Percentiles rank a stretch among this genome's conserved stretches.
Evolutionary conservation across 2,888 invertebrate species (phyloP).

Genomic region (Pyrochroa serraticornis): DNA sequence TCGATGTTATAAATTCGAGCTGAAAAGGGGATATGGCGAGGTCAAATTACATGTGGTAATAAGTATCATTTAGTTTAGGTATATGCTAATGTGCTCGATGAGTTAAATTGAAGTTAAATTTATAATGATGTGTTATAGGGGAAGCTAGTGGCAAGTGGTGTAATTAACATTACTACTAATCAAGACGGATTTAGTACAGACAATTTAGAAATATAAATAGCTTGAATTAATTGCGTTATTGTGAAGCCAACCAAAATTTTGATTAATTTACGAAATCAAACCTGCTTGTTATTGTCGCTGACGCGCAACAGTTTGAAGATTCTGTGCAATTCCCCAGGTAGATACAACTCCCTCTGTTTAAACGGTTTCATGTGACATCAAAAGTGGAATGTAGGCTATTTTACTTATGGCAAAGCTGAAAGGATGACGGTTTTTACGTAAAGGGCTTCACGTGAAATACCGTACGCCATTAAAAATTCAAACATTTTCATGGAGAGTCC

Average conservation of each 20-base stretch:
- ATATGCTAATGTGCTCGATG: background rate
- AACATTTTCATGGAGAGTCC: conserved; percentile 6
- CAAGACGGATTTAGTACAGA: too few relatives aligned
- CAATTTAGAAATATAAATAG: too few relatives aligned
- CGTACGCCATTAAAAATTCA: conserved; percentile 11
- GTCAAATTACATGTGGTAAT: conserved; percentile 5
- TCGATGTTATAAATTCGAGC: background rate
- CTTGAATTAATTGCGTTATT: too few relatives aligned
- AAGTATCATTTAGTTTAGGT: conserved; percentile 3
- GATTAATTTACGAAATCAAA: too few relatives aligned
- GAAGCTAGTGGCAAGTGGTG: too few relatives aligned
- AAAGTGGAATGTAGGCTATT: background rate
- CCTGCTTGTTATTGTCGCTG: too few relatives aligned
- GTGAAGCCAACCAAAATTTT: too few relatives aligned
- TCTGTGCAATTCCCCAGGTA: too few relatives aligned
- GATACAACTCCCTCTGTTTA: too few relatives aligned
- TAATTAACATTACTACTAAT: too few relatives aligned
- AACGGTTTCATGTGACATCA: conserved; percentile 2
- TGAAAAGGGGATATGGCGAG: conserved; percentile 4
- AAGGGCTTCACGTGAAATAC: conserved; percentile 10
- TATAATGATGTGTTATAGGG: background rate
- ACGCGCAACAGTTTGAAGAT: too few relatives aligned
- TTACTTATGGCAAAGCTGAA: conserved; percentile 1
- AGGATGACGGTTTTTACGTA: conserved; percentile 3
- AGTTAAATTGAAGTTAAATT: background rate